Evolutionary conservation across 2,888 invertebrate species (phyloP).

Genomic region (Periphyllus acericola): DNA sequence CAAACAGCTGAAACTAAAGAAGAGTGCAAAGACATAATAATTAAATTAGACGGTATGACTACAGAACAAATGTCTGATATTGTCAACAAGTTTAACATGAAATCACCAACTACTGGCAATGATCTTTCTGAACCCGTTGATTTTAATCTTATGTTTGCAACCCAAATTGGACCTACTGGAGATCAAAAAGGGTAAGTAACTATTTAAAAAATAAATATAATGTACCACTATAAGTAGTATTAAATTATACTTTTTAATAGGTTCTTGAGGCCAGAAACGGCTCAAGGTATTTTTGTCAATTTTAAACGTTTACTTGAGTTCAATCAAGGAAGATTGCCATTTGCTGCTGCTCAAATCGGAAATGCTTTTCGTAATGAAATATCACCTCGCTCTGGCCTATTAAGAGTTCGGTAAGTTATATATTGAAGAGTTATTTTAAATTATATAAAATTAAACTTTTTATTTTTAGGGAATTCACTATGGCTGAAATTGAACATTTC

Average conservation of each 20-base stretch:
- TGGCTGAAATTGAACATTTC: conserved; percentile 99
- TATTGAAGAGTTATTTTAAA: not conserved
- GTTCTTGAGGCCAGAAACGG: conserved; percentile 96
- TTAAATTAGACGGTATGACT: conserved; percentile 88
- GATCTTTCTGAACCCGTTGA: conserved; percentile 95
- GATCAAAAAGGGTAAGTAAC: conserved; percentile 80
- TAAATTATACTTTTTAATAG: conserved; percentile 67
- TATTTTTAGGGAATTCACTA: conserved; percentile 88
- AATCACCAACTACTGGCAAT: conserved; percentile 94
- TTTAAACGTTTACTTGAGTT: conserved; percentile 97
- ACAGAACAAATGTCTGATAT: conserved; percentile 88
- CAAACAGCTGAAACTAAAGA: conserved; percentile 76
- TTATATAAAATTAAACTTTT: not conserved
- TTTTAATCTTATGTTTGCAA: conserved; percentile 99
- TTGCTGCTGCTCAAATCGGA: conserved; percentile 99
- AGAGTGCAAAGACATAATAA: conserved; percentile 82
- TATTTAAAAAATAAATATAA: not conserved
- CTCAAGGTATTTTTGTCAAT: conserved; percentile 99
- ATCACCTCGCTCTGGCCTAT: conserved; percentile 94
- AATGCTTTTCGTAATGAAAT: conserved; percentile 99
- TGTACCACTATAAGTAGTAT: conserved; percentile 3
- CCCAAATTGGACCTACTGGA: conserved; percentile 97
- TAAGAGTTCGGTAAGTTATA: conserved; percentile 77
- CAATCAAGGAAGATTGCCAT: conserved; percentile 94
- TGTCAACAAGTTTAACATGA: conserved; percentile 89